Base-by-base conservation (phyloP, 2,797 vertebrate species). In the Huso huso region DNA sequence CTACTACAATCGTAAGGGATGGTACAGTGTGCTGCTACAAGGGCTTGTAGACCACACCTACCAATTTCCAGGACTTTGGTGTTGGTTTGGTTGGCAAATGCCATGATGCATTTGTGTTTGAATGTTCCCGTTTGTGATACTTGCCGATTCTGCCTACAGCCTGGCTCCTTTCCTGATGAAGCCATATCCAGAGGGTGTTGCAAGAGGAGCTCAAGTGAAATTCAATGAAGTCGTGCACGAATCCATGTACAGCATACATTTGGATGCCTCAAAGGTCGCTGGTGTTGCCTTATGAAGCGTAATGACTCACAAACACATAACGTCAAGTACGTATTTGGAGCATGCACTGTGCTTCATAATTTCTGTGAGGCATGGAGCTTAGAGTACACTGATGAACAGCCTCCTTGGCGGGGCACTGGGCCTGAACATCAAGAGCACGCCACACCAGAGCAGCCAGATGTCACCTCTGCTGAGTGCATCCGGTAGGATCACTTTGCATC, bases 31-130 rank as follows among this genome's bases (percentile, higher is more conserved):
- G 10, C 6, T 68, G 2, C 49, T 71, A 8, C 67, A 66, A 66
- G 71, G 64, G 13, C 62, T 75, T 57, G 71, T 70, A 13, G 73
- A 69, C 51, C 64, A 71, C 67, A 67, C 8, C 2, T 63, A 66
- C n/a, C 49, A 6, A 7, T 66, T 69, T 12, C 7, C 65, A n/a
- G 7, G 71, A 70, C 49, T 70, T 75, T 49, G 62, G 71, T 59
- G 18, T 65, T 65, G 66, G 49, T 12, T 72, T 62, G 64, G 69
- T 62, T 18, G 49, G 66, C 2, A 72, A 65, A 51, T 72, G 67
- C 15, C 68, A 69, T 6, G 49, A 75, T 61, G 52, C 68, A 7
- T 65, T 57, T 52, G 68, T 64, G 10, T 72, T 72, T 62, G 55
- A 70, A 55, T 60, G 10, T 23, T 74, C 70, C 11, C 3, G 7